Base-by-base conservation (phyloP, 2,888 invertebrate genomes). In the Agonopterix alstromeriana region DNA sequence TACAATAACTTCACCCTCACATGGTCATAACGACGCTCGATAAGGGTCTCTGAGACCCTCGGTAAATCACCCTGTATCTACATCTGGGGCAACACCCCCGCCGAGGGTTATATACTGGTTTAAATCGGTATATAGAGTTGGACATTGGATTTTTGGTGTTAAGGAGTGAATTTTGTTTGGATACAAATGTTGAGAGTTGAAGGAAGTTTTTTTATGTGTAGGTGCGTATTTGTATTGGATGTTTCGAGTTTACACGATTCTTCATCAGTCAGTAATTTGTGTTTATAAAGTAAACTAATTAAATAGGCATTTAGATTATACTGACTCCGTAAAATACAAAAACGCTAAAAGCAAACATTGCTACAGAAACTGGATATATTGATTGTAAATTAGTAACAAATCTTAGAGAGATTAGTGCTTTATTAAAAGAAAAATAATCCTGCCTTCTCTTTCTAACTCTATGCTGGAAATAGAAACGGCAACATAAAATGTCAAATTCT, bases 21-120 rank as follows among this genome's bases (percentile, higher is more conserved):
- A 88, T 88, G 88, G 88, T 88, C 88, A 88, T 87, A 87, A 87
- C 87, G 85, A 82, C 81, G 68, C 77, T 71, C 77, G 87, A 87
- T 87, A 88, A 88, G 88, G 88, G 86, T 82, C 84, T 75, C 74
- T 61, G 67, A 79, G 85, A 78, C 83, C 83, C 85, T 78, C 82
- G 60, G 77, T 86, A 84, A 87, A 84, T 85, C 87, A 85, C 83
- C 83, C 82, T 69, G 77, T 82, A 82, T 83, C 85, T 83, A 63
- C 65, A 61, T 54, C 57, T 60, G 75, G 82, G 82, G 84, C 73
- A 79, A 71, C 76, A 70, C 82, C 78, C 80, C 76, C 78, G 68
- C 42, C 57, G 56, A 65, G 69, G 10, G 14, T 55, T 57, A 57
- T 64, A 61, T 78, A 76, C 61, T 46, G 51, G 63, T 60, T 57